These are phyloP conservation scores for Cherax quadricarinatus DNA, from an alignment of 1,140 invertebrate genomes.

Conservation along the genomic window DNA sequence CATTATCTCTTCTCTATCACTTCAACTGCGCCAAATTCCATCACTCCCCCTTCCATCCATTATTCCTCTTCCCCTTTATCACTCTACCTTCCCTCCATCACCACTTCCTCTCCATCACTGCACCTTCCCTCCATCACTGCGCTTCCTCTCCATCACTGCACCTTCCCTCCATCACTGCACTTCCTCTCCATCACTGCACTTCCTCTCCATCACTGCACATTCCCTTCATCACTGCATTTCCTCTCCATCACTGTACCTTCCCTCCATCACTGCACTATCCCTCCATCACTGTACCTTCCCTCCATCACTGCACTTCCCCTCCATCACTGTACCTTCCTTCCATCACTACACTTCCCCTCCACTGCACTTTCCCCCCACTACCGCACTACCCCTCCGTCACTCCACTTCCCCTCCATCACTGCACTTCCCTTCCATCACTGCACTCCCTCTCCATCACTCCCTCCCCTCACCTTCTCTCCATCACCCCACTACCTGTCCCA, in stretches of 20 bases:
- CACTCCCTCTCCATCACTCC: neutral
- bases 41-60: too few species aligned
- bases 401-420: neutral
- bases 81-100: too few species aligned
- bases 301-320: neutral
- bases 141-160: too few species aligned
- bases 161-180: too few species aligned
- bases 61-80: too few species aligned
- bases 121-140: too few species aligned
- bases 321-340: neutral
- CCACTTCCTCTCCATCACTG: too few species aligned
- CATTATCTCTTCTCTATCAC: too few species aligned
- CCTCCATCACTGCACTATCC: too few species aligned
- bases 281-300: neutral
- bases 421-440: neutral
- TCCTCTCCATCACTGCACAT: neutral
- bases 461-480: neutral
- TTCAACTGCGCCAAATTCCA: too few species aligned
- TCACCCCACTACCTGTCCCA: neutral
- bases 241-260: too few species aligned
- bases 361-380: too few species aligned
- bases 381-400: neutral
- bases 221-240: neutral
- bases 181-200: neutral
- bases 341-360: neutral